Conservation (phyloP, 2,888 invertebrate genomes). For the Trissolcus brochymenae region DNA sequence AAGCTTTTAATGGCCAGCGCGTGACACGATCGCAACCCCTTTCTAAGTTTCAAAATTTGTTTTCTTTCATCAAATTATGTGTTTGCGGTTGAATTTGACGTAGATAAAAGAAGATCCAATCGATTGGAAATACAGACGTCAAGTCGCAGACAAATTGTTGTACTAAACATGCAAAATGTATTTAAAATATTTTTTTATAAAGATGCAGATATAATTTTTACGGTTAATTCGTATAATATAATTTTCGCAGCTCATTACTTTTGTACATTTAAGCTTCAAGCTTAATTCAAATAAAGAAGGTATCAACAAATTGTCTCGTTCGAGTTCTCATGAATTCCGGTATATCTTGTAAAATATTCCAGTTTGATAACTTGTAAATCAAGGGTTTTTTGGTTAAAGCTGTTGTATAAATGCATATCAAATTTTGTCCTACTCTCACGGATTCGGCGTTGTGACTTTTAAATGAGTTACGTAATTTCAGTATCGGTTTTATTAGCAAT, state of each 20-base stretch:
- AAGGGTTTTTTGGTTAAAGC: constrained; percentile 18
- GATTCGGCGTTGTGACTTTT: constrained; percentile 48
- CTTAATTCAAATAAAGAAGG: no score
- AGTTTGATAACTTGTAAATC: constrained; percentile 40
- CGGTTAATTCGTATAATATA: no score
- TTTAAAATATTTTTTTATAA: no score
- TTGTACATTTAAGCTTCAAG: no score
- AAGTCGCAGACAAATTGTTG: constrained; percentile 19
- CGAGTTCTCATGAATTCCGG: no score
- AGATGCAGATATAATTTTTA: no score
- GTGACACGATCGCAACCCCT: constrained; percentile 26
- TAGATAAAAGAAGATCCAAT: constrained; percentile 29
- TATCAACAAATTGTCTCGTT: no score
- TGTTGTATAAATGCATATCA: constrained; percentile 44
- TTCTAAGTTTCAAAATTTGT: constrained; percentile 12
- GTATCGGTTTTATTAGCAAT: constrained; percentile 57
- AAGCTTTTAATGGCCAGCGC: constrained; percentile 25
- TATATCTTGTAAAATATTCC: background rate
- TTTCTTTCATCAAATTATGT: constrained; percentile 14
- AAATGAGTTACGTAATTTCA: constrained; percentile 54
- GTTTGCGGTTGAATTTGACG: constrained; percentile 28
- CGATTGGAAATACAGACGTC: constrained; percentile 26
- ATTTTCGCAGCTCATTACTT: no score
- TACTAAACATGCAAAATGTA: background rate
- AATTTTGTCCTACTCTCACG: constrained; percentile 48